Percentiles rank a stretch among this genome's conserved stretches.
Conservation (phyloP, 2,113 vertebrate species). For the Chaetops frenatus region DNA sequence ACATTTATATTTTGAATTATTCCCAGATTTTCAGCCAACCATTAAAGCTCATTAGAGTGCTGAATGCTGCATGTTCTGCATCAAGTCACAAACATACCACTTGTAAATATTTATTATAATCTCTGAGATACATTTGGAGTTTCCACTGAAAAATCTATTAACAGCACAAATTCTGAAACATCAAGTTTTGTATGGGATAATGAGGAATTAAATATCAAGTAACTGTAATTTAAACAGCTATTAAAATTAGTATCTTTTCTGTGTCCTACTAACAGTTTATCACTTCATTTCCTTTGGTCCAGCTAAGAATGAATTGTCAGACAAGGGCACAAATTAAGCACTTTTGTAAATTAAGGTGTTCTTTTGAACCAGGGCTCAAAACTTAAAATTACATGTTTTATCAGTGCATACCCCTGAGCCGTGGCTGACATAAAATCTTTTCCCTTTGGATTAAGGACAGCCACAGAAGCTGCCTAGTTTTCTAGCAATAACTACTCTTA, state of each 20-base stretch:
- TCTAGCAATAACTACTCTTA: neutral
- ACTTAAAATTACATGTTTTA: neutral
- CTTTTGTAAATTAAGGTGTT: neutral
- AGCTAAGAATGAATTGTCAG: neutral
- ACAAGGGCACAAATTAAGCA: neutral
- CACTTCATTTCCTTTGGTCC: neutral
- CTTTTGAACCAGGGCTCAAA: neutral
- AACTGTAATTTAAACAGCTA: neutral
- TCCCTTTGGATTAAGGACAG: neutral
- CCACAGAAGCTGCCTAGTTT: neutral
- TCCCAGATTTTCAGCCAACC: neutral
- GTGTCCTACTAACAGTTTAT: neutral
- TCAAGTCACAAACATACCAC: neutral
- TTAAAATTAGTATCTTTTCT: neutral
- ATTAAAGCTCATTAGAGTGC: neutral
- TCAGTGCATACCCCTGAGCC: neutral
- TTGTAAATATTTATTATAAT: neutral
- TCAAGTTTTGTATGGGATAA: neutral
- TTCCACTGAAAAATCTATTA: neutral
- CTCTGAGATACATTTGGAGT: neutral
- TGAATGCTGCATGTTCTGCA: neutral
- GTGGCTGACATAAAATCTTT: neutral
- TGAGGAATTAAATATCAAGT: neutral
- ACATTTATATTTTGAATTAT: neutral
- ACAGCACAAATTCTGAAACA: neutral